phyloP scores from a whole-genome alignment of 1,140 invertebrate species.

The Agrypnia vestita region DNA sequence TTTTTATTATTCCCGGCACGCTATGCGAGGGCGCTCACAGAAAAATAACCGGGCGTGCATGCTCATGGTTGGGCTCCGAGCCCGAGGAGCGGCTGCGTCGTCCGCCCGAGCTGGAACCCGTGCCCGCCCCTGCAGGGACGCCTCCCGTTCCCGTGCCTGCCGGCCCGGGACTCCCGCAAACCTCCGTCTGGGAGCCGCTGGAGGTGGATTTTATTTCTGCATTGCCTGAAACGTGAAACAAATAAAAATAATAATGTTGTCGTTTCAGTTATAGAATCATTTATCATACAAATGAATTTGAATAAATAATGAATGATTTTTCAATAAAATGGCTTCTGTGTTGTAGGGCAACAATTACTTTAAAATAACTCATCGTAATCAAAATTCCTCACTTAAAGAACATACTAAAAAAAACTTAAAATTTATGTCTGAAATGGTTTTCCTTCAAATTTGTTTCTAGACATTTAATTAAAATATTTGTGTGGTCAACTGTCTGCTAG shows the following conservation, averaged over 20 bases:
- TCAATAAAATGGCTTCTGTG: too few species aligned
- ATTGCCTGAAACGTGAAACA: slow-evolving; percentile 39
- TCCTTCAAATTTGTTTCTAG: neutral
- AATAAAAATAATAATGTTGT: too few species aligned
- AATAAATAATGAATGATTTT: too few species aligned
- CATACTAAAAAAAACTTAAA: too few species aligned
- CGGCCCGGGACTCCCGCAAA: slow-evolving; percentile 1
- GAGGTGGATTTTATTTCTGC: slow-evolving; percentile 66
- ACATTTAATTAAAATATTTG: neutral
- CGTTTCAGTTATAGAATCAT: neutral
- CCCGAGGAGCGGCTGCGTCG: slow-evolving; percentile 66
- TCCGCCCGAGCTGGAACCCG: slow-evolving; percentile 63
- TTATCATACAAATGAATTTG: neutral
- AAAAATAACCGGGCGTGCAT: slow-evolving; percentile 68
- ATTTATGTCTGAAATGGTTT: too few species aligned
- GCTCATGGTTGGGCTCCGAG: slow-evolving; percentile 64
- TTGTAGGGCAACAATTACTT: too few species aligned
- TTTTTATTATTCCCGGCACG: too few species aligned
- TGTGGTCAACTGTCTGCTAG: too few species aligned
- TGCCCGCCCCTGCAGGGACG: slow-evolving; percentile 54
- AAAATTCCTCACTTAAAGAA: too few species aligned
- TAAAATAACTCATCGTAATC: too few species aligned
- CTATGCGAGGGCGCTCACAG: slow-evolving; percentile 51
- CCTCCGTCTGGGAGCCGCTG: slow-evolving; percentile 62
- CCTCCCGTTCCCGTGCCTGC: slow-evolving; percentile 52